Conservation (phyloP, 2,888 invertebrate genomes). For the Digitonthophagus gazella region DNA sequence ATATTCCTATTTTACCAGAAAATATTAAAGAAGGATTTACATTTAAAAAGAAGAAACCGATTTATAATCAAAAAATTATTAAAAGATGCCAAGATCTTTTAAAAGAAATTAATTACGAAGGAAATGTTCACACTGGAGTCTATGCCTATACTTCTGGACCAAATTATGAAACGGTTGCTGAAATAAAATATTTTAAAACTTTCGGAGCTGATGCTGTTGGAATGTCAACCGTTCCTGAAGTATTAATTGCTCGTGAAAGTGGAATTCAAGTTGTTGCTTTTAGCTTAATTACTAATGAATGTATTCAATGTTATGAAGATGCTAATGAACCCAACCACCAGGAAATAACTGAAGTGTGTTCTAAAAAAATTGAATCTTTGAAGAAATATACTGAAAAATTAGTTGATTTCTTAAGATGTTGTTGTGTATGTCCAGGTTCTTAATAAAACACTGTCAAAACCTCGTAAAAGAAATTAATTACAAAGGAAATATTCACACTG, state of each 20-base stretch:
- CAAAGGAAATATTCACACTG: slow-evolving; percentile 61
- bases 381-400: neutral
- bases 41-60: neutral
- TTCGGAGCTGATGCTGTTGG: slow-evolving; percentile 80
- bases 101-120: slow-evolving; percentile 49
- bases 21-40: neutral
- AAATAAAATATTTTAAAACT: slow-evolving; percentile 72
- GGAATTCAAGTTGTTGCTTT: slow-evolving; percentile 83
- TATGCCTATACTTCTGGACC: slow-evolving; percentile 91
- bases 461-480: neutral
- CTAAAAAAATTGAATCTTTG: neutral
- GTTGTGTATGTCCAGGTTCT: slow-evolving; percentile 64
- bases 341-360: neutral
- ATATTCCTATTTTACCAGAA: neutral
- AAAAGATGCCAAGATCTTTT: neutral
- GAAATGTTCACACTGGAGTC: slow-evolving; percentile 72
- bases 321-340: neutral
- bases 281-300: slow-evolving; percentile 80
- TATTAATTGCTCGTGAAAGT: slow-evolving; percentile 84
- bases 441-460: no score
- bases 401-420: no score
- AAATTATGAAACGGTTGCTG: slow-evolving; percentile 90
- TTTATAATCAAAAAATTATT: slow-evolving; percentile 1
- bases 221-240: slow-evolving; percentile 68
- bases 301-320: slow-evolving; percentile 28